A percentile compares a stretch with the other conserved stretches of the same genome.
phyloP scores from a whole-genome alignment of 2,888 invertebrate species.

The Pandemis corylana region DNA sequence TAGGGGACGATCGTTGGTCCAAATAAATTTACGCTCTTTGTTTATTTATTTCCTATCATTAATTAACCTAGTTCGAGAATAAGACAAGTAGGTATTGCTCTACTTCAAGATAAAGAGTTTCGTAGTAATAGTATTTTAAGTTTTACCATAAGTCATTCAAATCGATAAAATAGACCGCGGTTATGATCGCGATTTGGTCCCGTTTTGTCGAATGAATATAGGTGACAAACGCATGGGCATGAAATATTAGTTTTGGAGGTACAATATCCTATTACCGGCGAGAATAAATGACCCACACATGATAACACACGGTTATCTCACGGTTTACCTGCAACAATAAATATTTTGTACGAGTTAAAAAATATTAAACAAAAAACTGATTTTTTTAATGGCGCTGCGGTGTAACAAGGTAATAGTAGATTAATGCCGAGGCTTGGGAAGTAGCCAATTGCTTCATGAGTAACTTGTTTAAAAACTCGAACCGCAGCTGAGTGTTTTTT shows the following conservation, averaged over 20 bases:
- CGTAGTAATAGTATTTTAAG: background rate
- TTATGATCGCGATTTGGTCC: background rate
- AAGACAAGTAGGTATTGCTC: too few relatives aligned
- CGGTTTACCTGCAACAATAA: background rate
- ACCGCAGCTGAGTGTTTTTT: too few relatives aligned
- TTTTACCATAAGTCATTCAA: background rate
- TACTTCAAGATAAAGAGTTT: too few relatives aligned
- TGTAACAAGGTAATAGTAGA: too few relatives aligned
- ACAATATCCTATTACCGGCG: background rate
- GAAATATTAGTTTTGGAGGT: constrained; percentile 4
- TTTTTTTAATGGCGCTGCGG: too few relatives aligned
- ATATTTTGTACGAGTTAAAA: background rate
- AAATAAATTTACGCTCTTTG: too few relatives aligned
- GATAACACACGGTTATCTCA: background rate
- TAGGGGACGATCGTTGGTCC: too few relatives aligned
- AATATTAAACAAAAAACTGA: background rate
- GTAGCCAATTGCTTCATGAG: too few relatives aligned
- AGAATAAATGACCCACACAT: background rate
- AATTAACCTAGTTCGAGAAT: too few relatives aligned
- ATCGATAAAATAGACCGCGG: background rate
- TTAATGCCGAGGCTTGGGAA: too few relatives aligned
- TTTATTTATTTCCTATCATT: too few relatives aligned
- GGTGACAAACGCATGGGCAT: background rate
- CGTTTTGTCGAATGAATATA: background rate
- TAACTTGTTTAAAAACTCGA: too few relatives aligned